Percentiles rank a stretch among this genome's conserved stretches.
phyloP scores from a whole-genome alignment of 2,797 vertebrate species.

The Fundulus diaphanus region DNA sequence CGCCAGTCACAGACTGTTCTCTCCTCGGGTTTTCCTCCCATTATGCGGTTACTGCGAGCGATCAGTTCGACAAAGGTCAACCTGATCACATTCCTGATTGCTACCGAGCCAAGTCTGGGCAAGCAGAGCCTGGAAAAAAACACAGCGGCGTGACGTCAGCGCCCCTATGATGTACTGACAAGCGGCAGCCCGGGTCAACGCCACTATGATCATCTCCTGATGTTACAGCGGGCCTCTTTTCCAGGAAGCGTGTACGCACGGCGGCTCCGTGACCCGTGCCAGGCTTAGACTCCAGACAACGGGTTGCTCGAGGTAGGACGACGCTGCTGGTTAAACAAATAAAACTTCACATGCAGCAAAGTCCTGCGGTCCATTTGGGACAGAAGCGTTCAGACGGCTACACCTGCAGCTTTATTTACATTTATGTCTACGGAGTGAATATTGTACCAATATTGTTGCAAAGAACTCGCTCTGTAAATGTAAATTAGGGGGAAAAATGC shows the following conservation, averaged over 20 bases:
- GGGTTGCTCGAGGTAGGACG: slow-evolving; percentile 42
- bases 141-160: slow-evolving; percentile 57
- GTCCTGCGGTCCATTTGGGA: background rate
- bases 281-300: slow-evolving; percentile 53
- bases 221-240: slow-evolving; percentile 53
- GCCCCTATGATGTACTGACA: slow-evolving; percentile 63
- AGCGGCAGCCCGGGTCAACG: slow-evolving; percentile 47
- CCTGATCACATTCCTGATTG: slow-evolving; percentile 71
- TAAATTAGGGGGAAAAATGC: too few species aligned
- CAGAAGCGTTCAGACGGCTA: slow-evolving; percentile 6
- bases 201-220: slow-evolving; percentile 32
- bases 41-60: slow-evolving; percentile 37
- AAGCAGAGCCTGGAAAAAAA: slow-evolving; percentile 65
- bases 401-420: background rate
- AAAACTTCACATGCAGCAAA: slow-evolving; percentile 52
- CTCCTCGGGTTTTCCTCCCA: slow-evolving; percentile 47
- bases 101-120: slow-evolving; percentile 41
- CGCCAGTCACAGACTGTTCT: slow-evolving; percentile 44
- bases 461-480: too few species aligned
- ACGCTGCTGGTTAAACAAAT: slow-evolving; percentile 71
- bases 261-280: slow-evolving; percentile 68
- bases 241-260: slow-evolving; percentile 69
- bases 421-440: too few species aligned
- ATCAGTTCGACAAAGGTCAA: slow-evolving; percentile 53
- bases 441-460: too few species aligned